Evolutionary conservation across 2,888 invertebrate species (phyloP).

Genomic region (Pyrocoelia pectoralis): DNA sequence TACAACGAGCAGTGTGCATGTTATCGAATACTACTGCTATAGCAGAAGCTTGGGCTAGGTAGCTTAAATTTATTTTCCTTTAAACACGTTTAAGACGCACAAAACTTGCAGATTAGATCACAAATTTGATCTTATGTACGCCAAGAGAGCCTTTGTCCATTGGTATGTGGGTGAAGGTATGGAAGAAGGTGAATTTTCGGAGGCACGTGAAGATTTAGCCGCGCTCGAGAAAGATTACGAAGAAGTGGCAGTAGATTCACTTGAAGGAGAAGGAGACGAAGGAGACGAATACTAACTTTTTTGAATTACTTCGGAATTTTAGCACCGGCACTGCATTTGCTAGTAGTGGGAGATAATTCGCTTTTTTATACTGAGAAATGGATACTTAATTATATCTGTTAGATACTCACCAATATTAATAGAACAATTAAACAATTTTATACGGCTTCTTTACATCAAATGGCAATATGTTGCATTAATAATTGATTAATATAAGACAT

Average conservation of each 20-base stretch:
- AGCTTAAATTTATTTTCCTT: no score
- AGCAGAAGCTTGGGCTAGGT: slow-evolving; percentile 94
- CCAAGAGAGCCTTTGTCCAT: slow-evolving; percentile 95
- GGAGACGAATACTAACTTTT: slow-evolving; percentile 75
- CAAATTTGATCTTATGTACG: slow-evolving; percentile 96
- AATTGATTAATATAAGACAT: not conserved
- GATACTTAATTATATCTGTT: not conserved
- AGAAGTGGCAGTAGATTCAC: slow-evolving; percentile 80
- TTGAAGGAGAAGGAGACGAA: slow-evolving; percentile 73
- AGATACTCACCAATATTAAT: not conserved
- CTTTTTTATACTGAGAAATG: not conserved
- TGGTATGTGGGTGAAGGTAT: slow-evolving; percentile 93
- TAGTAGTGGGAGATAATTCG: not conserved
- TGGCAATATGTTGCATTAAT: not conserved
- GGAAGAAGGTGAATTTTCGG: slow-evolving; percentile 88
- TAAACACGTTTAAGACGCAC: no score
- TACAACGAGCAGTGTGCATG: slow-evolving; percentile 96
- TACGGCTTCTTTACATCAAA: not conserved
- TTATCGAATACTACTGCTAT: slow-evolving; percentile 96
- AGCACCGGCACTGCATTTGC: slow-evolving; percentile 3
- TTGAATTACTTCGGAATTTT: not conserved
- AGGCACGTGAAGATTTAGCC: slow-evolving; percentile 86
- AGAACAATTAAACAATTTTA: not conserved
- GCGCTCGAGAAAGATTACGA: slow-evolving; percentile 83
- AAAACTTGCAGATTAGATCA: slow-evolving; percentile 76